Conservation (phyloP, 2,888 invertebrate species). For the Nowickia ferox region DNA sequence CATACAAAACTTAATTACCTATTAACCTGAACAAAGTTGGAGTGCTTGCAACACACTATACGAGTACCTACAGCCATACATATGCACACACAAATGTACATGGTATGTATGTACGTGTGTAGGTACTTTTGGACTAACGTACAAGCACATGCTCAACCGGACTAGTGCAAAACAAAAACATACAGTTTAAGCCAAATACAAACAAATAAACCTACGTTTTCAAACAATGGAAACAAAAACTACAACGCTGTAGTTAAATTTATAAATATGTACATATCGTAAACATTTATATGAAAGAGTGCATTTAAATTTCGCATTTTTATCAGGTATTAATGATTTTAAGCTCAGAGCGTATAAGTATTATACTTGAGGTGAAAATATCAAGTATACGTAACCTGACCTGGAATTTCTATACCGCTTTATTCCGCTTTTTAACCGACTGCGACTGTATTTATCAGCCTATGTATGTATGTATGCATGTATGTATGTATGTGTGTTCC, state of each 20-base stretch:
- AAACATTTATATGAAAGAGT: slow-evolving; percentile 25
- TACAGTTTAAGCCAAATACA: slow-evolving; percentile 57
- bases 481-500: too few species aligned
- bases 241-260: slow-evolving; percentile 18
- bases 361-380: too few species aligned
- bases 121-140: neutral
- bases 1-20: slow-evolving; percentile 70
- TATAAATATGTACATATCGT: neutral
- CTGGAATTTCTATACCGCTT: too few species aligned
- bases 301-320: neutral
- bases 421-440: too few species aligned
- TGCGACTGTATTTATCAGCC: too few species aligned
- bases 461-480: too few species aligned
- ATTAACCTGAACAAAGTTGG: slow-evolving; percentile 66
- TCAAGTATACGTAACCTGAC: too few species aligned
- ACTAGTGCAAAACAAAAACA: slow-evolving; percentile 20
- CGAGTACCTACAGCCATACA: neutral
- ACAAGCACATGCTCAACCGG: neutral
- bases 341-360: neutral
- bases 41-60: slow-evolving; percentile 1
- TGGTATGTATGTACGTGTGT: neutral
- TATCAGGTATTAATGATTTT: neutral
- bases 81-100: too few species aligned
- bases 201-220: slow-evolving; percentile 51
- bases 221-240: slow-evolving; percentile 28